Percentiles rank a stretch among this genome's conserved stretches.
phyloP scores from a whole-genome alignment of 1,140 invertebrate species.

The Drosophila pseudoananassae region DNA sequence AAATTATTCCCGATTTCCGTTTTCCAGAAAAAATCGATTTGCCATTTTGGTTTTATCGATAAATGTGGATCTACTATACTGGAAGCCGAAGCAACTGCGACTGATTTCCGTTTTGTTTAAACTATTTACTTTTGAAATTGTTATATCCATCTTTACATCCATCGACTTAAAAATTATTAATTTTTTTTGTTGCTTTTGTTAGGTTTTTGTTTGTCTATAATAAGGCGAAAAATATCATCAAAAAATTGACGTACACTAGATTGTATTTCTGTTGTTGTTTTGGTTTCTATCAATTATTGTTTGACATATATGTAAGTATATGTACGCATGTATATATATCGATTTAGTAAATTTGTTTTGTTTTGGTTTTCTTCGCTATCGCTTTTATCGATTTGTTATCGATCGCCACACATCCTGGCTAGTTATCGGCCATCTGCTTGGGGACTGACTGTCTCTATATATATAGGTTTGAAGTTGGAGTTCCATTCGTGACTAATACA shows the following conservation, averaged over 20 bases:
- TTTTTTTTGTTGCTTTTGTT: conserved; percentile 19
- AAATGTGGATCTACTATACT: conserved; percentile 22
- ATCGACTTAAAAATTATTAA: conserved; percentile 21
- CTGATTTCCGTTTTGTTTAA: conserved; percentile 23
- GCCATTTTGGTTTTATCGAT: not conserved
- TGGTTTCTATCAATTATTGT: conserved; percentile 49
- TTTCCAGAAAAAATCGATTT: too few relatives aligned
- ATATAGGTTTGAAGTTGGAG: conserved; percentile 40
- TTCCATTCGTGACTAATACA: conserved; percentile 43
- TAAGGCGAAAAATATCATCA: conserved; percentile 82
- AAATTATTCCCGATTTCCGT: conserved; percentile 32
- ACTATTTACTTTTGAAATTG: conserved; percentile 23
- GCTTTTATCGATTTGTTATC: conserved; percentile 6
- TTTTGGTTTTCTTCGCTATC: conserved; percentile 27
- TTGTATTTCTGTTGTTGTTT: conserved; percentile 66
- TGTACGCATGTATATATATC: conserved; percentile 47
- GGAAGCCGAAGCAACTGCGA: conserved; percentile 26
- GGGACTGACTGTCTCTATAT: conserved; percentile 35
- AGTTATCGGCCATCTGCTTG: conserved; percentile 15
- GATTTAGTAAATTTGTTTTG: conserved; percentile 58
- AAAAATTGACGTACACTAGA: conserved; percentile 82
- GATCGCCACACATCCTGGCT: conserved; percentile 10
- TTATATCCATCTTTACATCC: conserved; percentile 5
- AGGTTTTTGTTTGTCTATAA: conserved; percentile 73
- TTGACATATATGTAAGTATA: conserved; percentile 61